Evolutionary conservation across 2,113 vertebrate species (phyloP), one percentile per base, ranked within the genome.

Genomic region (Carassius carassius): DNA sequence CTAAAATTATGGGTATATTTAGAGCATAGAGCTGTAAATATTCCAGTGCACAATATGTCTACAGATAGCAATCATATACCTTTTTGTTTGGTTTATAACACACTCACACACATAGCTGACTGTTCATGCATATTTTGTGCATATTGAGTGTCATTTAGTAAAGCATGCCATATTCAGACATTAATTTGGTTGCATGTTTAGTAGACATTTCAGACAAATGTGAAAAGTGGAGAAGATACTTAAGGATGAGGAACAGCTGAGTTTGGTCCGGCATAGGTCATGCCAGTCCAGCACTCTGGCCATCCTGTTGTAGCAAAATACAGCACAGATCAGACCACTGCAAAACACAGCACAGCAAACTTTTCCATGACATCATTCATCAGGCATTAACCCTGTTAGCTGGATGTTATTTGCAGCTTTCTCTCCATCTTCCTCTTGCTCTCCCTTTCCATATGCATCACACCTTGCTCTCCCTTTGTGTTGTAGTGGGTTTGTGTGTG

Each of bases 291-390:
- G 19, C 62, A 29, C 35, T n/a, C 51, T n/a, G 8, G 49, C 25
- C 51, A 56, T 77, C 75, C 29, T 5, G 8, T 54, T 25, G 12
- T 29, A 12, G 47, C 49, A 35, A 77, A 77, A 77, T 8, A 29
- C 5, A 37, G 19, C 56, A 12, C 17, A 41, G 76, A 44, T 49
- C 21, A 75, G 6, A 41, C 10, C 35, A 41, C 69, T 49, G 13
- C 37, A 75, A 23, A n/a, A 58, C 54, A 73, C 25, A 85, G 63
- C n/a, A 47, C 54, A 25, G 60, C 77, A 69, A 89, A 87, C 86
- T 91, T 94, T 93, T 94, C 92, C 91, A 94, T 91, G 90, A 92
- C 91, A 92, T 94, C 87, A 91, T 74, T 89, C 84, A 83, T 87
- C 81, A 90, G 90, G 89, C 84, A 90, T 92, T 89, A 92, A 89